Conservation (phyloP, 2,888 invertebrate species). For the Anaspis maculata region DNA sequence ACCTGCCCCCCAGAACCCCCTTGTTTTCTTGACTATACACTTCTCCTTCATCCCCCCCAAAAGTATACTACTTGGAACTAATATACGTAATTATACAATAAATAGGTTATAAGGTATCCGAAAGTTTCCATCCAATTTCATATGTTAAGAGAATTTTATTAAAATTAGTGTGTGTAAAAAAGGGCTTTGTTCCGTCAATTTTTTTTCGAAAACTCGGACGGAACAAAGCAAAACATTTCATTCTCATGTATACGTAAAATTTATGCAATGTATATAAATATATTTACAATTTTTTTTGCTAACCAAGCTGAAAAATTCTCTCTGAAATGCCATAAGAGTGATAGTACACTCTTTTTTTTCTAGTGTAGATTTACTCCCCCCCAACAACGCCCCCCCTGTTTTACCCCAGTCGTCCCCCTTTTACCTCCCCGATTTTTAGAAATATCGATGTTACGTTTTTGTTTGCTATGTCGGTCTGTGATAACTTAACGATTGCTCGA, state of each 20-base stretch:
- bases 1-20: too few species aligned
- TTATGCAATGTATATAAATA: slow-evolving; percentile 5
- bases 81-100: slow-evolving; percentile 42
- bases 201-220: too few species aligned
- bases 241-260: neutral
- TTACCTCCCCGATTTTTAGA: neutral
- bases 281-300: too few species aligned
- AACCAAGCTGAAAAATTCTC: too few species aligned
- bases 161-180: slow-evolving; percentile 11
- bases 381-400: too few species aligned
- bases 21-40: too few species aligned
- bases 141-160: slow-evolving; percentile 11
- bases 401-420: too few species aligned
- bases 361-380: neutral
- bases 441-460: slow-evolving; percentile 21
- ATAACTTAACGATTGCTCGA: slow-evolving; percentile 40
- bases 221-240: neutral
- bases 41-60: too few species aligned
- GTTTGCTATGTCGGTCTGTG: slow-evolving; percentile 45
- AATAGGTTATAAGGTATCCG: slow-evolving; percentile 24
- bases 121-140: slow-evolving; percentile 37
- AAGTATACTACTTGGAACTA: slow-evolving; percentile 38
- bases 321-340: too few species aligned
- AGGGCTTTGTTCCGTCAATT: too few species aligned
- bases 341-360: too few species aligned